These are phyloP conservation scores for Microcebus ravelobensis DNA, from an alignment of 2,113 vertebrate species.

Conservation along the genomic window DNA sequence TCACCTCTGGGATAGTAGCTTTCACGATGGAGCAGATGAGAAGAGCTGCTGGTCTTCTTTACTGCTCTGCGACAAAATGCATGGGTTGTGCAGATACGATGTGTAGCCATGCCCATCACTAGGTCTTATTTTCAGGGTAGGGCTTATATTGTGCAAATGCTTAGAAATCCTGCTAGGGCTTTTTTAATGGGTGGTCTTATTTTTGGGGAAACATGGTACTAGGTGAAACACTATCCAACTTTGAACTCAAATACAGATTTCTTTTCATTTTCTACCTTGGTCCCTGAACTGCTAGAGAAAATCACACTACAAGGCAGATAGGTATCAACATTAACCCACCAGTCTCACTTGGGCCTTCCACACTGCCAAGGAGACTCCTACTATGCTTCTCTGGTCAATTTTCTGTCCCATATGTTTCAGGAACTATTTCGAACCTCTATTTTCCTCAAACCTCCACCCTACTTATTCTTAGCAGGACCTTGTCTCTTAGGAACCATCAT, in stretches of 20 bases:
- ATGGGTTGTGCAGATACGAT: too few species aligned
- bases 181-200: too few species aligned
- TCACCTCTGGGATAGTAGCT: too few species aligned
- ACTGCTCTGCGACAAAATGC: too few species aligned
- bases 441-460: neutral
- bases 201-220: neutral
- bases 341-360: neutral
- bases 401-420: neutral
- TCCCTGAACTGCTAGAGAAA: conserved; percentile 5
- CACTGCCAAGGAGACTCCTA: neutral
- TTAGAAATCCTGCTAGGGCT: too few species aligned
- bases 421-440: neutral
- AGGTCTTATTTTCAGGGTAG: too few species aligned
- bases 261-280: neutral
- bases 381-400: neutral
- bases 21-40: too few species aligned
- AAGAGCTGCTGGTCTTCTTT: too few species aligned
- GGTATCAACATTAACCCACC: neutral
- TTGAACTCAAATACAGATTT: neutral
- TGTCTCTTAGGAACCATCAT: neutral
- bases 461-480: neutral
- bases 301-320: neutral
- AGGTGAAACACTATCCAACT: neutral
- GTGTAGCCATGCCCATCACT: too few species aligned
- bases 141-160: too few species aligned